Evolutionary conservation across 2,888 invertebrate genomes (phyloP), one percentile per base, ranked within the genome.

Genomic region (Molorchus minor): DNA sequence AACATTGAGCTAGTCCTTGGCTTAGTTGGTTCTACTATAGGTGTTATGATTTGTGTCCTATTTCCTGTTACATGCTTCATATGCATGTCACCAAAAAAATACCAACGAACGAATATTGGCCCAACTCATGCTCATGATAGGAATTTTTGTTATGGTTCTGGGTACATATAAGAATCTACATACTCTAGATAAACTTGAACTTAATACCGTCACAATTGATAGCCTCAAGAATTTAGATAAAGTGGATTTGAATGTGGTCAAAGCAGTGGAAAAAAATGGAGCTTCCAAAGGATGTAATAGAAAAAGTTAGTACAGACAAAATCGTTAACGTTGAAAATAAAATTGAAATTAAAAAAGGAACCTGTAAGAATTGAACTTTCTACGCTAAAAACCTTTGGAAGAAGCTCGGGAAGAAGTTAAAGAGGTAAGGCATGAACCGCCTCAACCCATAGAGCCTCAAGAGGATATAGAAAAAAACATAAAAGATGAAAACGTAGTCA

Each of bases 1-100:
- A 96, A 94, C 76, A 94, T 95, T 58, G 95, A 98, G 82, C 86
- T 98, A 71, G 94, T 98, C 53, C 85, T 99, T 58, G 97, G 97
- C 0, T 82, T 98, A 29, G 90, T 96, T 30, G 98, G 98, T 0
- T 94, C 98, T 1, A 97, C 98, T 0, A 95, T 97, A 70, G 98
- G 98, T 0, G 92, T 95, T 10, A 86, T 94, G 67, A 91, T 98
- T 67, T 97, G 97, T 73, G 88, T 96, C 29, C 89, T 98, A 74
- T 92, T 97, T 74, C 98, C 98, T 0, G 92, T 96, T 0, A 86
- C 93, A 0, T 93, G 95, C 76, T 97, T 95, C 78, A 87, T 96
- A 25, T 87, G 89, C 63, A 87, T 96, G 60, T 91, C 92, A 7
- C 88, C 88, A 41, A 94, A 93, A n/a, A 79, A 87, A 92, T 66